Evolutionary conservation across 2,797 vertebrate genomes (phyloP), one percentile per base, ranked within the genome.

Genomic region (Picus viridis): DNA sequence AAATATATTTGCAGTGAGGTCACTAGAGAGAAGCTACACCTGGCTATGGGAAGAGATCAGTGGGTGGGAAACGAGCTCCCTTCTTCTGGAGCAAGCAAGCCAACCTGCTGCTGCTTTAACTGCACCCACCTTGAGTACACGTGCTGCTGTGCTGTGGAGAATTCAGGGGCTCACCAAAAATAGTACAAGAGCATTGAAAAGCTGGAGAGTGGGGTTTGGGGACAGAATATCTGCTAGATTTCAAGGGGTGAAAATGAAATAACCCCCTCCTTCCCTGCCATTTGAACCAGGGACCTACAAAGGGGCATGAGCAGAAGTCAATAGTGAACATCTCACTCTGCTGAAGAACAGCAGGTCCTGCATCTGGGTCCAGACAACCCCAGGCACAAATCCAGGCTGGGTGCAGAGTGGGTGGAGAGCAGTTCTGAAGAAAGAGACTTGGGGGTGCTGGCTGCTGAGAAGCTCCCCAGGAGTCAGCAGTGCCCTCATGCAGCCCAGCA

Each of bases 241-340:
- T 72, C 27, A 47, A 20, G 15, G 9, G 9, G 2, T 1, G 2
- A n/a, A 64, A 74, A 56, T 12, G 3, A 56, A 91, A 86, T 29
- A 1, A 70, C 19, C 11, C 7, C 26, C 1, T 12, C 6, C 32
- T 14, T 29, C 47, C 47, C 22, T 12, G 20, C 47, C 22, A 18
- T 5, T 34, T 83, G 41, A 85, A 65, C 15, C 54, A 84, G 24
- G 18, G 23, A 20, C 11, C 18, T 13, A n/a, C 58, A 0, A 0
- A n/a, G 5, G 45, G 45, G 36, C 57, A 54, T 63, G 34, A 0
- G 0, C 22, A 34, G 26, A 51, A 75, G 45, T 27, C 64, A 65
- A 34, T 3, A 2, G 69, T 0, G 0, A 86, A 5, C 41, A 59
- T 24, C 19, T 61, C 32, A 18, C n/a, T 19, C 15, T 79, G 43